Evolutionary conservation across 1,140 invertebrate genomes (phyloP).

Genomic region (Micrasema minimum): DNA sequence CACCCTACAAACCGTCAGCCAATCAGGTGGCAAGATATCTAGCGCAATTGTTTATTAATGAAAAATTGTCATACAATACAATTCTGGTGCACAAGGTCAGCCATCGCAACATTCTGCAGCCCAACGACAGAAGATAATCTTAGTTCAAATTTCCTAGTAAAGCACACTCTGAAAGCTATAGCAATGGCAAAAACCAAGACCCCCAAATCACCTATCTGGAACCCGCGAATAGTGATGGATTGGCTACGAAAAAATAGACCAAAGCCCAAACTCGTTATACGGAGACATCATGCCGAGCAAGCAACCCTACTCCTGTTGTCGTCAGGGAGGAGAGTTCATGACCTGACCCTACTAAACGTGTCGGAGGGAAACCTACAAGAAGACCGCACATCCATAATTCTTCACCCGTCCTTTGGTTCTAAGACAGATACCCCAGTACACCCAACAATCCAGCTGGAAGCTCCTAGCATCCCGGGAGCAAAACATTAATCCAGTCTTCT

Average conservation of each 20-base stretch:
- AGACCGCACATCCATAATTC: conserved; percentile 47
- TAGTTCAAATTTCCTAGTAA: not conserved
- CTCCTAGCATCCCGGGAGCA: not conserved
- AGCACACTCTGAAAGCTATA: not conserved
- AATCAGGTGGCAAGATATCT: too few species aligned
- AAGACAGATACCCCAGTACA: conserved; percentile 53
- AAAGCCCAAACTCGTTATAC: conserved; percentile 46
- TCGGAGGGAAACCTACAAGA: conserved; percentile 38
- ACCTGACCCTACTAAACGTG: conserved; percentile 54
- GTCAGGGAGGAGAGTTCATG: conserved; percentile 55
- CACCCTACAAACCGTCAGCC: conserved; percentile 47
- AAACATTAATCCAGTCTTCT: not conserved
- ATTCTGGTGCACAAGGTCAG: not conserved
- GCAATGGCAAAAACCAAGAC: not conserved
- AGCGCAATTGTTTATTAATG: too few species aligned
- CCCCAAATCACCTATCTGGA: not conserved
- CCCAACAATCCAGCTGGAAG: not conserved
- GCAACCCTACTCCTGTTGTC: conserved; percentile 54
- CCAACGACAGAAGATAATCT: not conserved
- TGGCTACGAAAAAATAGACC: conserved; percentile 1
- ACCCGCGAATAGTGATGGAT: not conserved
- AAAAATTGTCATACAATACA: conserved; percentile 28
- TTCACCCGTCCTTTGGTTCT: conserved; percentile 55
- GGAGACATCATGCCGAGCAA: conserved; percentile 52
- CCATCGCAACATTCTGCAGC: conserved; percentile 4